Conservation (phyloP, 2,888 invertebrate species). For the Limnephilus marmoratus region DNA sequence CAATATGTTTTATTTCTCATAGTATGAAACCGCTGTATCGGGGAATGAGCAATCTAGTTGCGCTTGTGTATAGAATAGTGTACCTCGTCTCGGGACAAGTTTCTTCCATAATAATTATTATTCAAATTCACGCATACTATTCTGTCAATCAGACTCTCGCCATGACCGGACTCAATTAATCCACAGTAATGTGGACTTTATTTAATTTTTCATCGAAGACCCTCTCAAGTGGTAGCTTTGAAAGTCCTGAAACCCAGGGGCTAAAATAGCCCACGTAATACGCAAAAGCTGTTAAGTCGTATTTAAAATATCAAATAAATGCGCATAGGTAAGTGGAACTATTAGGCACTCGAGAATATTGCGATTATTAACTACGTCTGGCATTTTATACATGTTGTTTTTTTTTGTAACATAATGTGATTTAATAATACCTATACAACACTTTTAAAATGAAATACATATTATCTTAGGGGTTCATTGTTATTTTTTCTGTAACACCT, state of each 20-base stretch:
- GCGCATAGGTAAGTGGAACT: background rate
- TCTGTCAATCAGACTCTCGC: background rate
- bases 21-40: no score
- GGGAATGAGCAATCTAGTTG: no score
- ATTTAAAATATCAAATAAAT: conserved; percentile 2
- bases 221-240: background rate
- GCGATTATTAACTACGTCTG: conserved; percentile 2
- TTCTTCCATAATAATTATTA: no score
- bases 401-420: background rate
- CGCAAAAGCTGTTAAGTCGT: background rate
- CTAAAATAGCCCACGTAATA: conserved; percentile 2
- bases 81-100: no score
- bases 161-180: no score
- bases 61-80: no score
- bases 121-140: background rate
- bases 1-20: no score
- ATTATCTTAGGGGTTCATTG: no score
- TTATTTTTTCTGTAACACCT: no score
- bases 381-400: background rate
- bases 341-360: background rate
- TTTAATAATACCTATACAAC: background rate
- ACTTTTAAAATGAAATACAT: background rate
- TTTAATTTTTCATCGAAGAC: background rate
- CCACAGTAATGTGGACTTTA: background rate
- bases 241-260: background rate